Evolutionary conservation across 2,888 invertebrate genomes (phyloP).

Genomic region (Bombylius major): DNA sequence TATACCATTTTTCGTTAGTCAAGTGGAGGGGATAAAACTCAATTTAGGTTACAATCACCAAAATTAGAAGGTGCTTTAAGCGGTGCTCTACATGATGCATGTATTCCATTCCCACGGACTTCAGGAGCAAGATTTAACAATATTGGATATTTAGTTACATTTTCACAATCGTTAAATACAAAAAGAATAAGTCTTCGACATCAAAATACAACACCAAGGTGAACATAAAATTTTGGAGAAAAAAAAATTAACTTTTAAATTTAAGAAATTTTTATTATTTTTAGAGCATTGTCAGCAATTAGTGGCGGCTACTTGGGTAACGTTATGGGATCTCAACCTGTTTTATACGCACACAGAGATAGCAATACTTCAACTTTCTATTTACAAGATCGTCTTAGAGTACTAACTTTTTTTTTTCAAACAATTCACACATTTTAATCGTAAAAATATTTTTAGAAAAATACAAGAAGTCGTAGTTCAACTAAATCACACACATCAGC

Average conservation of each 20-base stretch:
- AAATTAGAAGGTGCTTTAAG: slow-evolving; percentile 33
- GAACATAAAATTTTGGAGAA: not conserved
- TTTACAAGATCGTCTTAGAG: slow-evolving; percentile 52
- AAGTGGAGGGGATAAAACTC: slow-evolving; percentile 28
- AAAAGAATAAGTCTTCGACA: slow-evolving; percentile 56
- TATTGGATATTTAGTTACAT: slow-evolving; percentile 73
- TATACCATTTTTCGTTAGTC: slow-evolving; percentile 12
- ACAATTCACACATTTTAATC: not conserved
- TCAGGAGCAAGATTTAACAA: slow-evolving; percentile 89
- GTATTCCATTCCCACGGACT: slow-evolving; percentile 88
- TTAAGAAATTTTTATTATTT: not conserved
- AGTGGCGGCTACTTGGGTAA: slow-evolving; percentile 39
- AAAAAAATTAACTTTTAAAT: not conserved
- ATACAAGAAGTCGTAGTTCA: slow-evolving; percentile 36
- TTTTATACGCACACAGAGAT: slow-evolving; percentile 32
- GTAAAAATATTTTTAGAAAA: slow-evolving; percentile 31
- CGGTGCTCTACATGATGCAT: slow-evolving; percentile 48
- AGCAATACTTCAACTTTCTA: slow-evolving; percentile 61
- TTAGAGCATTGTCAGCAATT: slow-evolving; percentile 57
- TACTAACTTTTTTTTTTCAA: not conserved
- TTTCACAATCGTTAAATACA: slow-evolving; percentile 60
- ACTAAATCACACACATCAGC: slow-evolving; percentile 25
- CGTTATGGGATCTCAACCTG: slow-evolving; percentile 32
- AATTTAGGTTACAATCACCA: slow-evolving; percentile 33
- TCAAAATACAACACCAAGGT: slow-evolving; percentile 61